phyloP scores from a whole-genome alignment of 2,888 invertebrate species.

The Machimus rusticus region DNA sequence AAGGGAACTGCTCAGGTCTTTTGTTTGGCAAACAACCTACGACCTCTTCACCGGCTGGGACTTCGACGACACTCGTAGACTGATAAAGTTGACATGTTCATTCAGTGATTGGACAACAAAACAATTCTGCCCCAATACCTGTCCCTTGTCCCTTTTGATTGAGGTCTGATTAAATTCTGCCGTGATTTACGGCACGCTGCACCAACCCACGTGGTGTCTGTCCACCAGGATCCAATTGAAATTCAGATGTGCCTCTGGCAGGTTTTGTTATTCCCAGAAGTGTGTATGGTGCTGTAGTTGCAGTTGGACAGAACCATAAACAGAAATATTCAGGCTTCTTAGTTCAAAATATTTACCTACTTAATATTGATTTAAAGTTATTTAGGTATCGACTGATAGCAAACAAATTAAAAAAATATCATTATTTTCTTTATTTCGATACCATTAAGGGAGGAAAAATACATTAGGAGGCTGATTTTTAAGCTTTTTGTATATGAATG shows the following conservation, averaged over 20 bases:
- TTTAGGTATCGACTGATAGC: too few relatives aligned
- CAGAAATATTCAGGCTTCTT: too few relatives aligned
- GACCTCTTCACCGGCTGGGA: not conserved
- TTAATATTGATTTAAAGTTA: too few relatives aligned
- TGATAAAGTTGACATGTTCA: not conserved
- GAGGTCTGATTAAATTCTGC: not conserved
- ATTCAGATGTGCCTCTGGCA: not conserved
- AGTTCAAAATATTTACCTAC: too few relatives aligned
- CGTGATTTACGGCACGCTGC: not conserved
- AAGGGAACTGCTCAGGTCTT: not conserved
- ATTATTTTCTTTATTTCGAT: too few relatives aligned
- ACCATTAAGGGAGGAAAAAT: too few relatives aligned
- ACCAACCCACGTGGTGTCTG: not conserved
- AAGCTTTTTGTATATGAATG: too few relatives aligned
- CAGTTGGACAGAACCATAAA: too few relatives aligned
- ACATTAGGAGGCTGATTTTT: too few relatives aligned
- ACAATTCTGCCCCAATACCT: not conserved
- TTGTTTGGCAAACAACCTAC: not conserved
- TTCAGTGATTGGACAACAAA: not conserved
- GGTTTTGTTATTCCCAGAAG: not conserved
- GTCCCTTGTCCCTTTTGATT: not conserved
- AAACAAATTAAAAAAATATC: too few relatives aligned
- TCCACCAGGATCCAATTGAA: not conserved
- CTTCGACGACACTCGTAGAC: not conserved
- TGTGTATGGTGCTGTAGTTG: too few relatives aligned